These are phyloP conservation scores for Tenthredo notha DNA, from an alignment of 2,888 invertebrate genomes.

Conservation along the genomic window DNA sequence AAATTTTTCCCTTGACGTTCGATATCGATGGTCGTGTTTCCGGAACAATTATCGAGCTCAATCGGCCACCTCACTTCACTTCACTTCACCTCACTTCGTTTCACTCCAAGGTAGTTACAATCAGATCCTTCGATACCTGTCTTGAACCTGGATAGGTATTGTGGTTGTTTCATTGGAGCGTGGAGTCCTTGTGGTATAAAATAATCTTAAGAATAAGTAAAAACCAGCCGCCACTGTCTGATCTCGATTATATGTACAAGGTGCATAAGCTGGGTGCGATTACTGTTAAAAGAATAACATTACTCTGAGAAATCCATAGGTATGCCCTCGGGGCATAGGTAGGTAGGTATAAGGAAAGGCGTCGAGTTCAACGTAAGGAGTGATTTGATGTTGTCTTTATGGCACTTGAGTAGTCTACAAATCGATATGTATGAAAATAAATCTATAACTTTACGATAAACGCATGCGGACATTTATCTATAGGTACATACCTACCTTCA, in stretches of 20 bases:
- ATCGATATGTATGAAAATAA: conserved; percentile 24
- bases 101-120: conserved; percentile 47
- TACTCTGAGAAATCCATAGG: conserved; percentile 33
- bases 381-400: conserved; percentile 27
- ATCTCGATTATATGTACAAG: conserved; percentile 45
- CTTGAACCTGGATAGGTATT: conserved; percentile 43
- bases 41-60: conserved; percentile 48
- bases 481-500: not conserved
- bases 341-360: not conserved
- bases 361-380: conserved; percentile 13
- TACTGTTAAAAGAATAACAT: conserved; percentile 34
- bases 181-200: conserved; percentile 53
- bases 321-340: not conserved
- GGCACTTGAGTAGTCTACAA: conserved; percentile 15
- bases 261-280: conserved; percentile 44
- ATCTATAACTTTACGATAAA: conserved; percentile 2
- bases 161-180: conserved; percentile 53
- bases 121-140: conserved; percentile 44
- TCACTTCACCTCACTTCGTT: conserved; percentile 37
- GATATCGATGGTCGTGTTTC: conserved; percentile 43
- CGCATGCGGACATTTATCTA: conserved; percentile 24
- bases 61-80: conserved; percentile 40
- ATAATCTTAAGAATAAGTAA: conserved; percentile 45
- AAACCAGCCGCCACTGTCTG: conserved; percentile 23
- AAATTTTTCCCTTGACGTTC: conserved; percentile 13